These are phyloP conservation scores for Anarrhichthys ocellatus DNA, from an alignment of 2,113 vertebrate genomes.

Conservation along the genomic window DNA sequence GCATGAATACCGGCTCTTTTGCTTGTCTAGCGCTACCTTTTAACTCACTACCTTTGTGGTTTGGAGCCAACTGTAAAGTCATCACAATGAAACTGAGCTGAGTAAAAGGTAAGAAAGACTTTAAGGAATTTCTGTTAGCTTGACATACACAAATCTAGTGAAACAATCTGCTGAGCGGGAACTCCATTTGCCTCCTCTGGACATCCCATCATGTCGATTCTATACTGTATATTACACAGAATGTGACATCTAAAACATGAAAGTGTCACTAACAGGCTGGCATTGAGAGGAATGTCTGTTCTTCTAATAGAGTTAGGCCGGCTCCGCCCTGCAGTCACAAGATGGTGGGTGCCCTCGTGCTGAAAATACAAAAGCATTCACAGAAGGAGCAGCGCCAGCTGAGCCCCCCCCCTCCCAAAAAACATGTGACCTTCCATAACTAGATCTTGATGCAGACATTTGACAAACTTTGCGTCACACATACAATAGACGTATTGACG, in stretches of 20 bases:
- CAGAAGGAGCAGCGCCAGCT: neutral
- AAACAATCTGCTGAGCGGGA: neutral
- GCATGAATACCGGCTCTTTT: neutral
- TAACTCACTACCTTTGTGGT: neutral
- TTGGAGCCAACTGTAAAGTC: neutral
- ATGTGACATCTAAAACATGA: conserved; percentile 7
- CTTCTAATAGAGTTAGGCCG: conserved; percentile 64
- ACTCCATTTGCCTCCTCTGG: neutral
- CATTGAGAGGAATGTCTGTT: conserved; percentile 57
- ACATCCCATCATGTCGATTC: neutral
- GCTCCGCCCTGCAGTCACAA: conserved; percentile 70
- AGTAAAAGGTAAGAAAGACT: neutral
- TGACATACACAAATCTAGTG: neutral
- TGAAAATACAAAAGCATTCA: conserved; percentile 60
- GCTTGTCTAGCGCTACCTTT: neutral
- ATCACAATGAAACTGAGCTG: neutral
- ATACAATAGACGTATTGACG: conserved; percentile 35
- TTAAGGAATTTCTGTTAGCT: neutral
- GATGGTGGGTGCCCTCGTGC: conserved; percentile 53
- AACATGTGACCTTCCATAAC: conserved; percentile 51
- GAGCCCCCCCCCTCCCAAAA: neutral
- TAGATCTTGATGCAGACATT: neutral
- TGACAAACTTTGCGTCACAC: conserved; percentile 1
- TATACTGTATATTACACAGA: neutral
- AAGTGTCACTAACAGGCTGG: neutral